Evolutionary conservation across 2,797 vertebrate genomes (phyloP), one percentile per base, ranked within the genome.

Genomic region (Esox lucius): DNA sequence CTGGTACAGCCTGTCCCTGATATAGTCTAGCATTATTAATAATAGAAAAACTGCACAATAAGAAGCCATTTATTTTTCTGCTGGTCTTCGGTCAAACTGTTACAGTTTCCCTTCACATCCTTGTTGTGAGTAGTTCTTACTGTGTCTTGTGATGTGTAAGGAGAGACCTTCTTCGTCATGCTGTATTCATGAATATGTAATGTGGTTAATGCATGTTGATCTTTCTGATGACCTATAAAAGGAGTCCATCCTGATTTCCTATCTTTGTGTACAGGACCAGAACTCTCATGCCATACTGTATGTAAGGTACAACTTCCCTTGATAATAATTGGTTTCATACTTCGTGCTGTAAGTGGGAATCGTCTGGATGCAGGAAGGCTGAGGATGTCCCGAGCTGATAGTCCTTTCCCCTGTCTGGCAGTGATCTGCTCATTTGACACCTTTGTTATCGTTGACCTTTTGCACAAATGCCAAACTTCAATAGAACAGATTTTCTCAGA

Each of bases 401-500:
- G 4, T 35, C 15, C 59, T 15, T 46, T 31, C 7, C 33, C 13
- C 22, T n/a, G 35, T 72, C 19, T 42, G 71, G 62, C 53, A 62
- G 33, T 35, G 33, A 42, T 46, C 15, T 35, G 70, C 33, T 61
- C 53, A 59, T 62, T 35, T 46, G 59, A 42, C 6, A 42, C 15
- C 39, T 6, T 61, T 59, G 70, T 72, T 62, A 72, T 22, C 35
- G 0, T 24, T 72, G 71, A 22, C 56, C 71, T 72, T 72, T 72
- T 39, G 56, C 35, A 15, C 6, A 72, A 72, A 72, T 62, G 71
- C 35, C 70, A 64, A 39, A 46, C 56, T 64, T 64, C 33, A 42
- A 12, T 35, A 9, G 19, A 62, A 26, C 5, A 19, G 53, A 22
- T 11, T 56, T 0, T 56, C 7, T 56, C 19, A 56, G 53, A 22